Conservation (phyloP, 2,113 vertebrate genomes). For the Ceratotherium simum region DNA sequence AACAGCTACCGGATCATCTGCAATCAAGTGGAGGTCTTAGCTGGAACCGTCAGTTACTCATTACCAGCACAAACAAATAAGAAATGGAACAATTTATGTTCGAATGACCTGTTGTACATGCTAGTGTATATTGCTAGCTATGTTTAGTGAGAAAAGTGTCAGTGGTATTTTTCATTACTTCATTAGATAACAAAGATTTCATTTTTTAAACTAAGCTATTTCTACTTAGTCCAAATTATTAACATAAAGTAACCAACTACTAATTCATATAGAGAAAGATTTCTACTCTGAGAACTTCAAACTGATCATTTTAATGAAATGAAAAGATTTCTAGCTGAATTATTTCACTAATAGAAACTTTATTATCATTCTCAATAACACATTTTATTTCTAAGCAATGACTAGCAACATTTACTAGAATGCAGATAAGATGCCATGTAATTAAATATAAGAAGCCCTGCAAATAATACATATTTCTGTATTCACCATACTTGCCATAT, state of each 20-base stretch:
- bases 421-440: background rate
- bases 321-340: background rate
- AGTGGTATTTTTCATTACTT: constrained; percentile 12
- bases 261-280: background rate
- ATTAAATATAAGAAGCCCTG: background rate
- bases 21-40: constrained; percentile 39
- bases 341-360: background rate
- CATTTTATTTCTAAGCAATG: constrained; percentile 28
- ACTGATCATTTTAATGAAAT: background rate
- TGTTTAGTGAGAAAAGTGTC: background rate
- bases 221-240: background rate
- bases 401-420: background rate
- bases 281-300: background rate
- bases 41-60: constrained; percentile 39
- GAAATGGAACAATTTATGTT: background rate
- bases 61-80: constrained; percentile 22
- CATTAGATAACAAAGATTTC: constrained; percentile 1
- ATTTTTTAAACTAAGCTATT: background rate
- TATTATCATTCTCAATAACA: background rate
- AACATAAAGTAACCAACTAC: constrained; percentile 7
- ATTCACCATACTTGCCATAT: background rate
- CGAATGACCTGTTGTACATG: background rate
- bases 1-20: constrained; percentile 53
- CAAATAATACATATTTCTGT: background rate
- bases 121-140: background rate